phyloP scores from a whole-genome alignment of 2,113 vertebrate species.

The Pteruthius melanotis region DNA sequence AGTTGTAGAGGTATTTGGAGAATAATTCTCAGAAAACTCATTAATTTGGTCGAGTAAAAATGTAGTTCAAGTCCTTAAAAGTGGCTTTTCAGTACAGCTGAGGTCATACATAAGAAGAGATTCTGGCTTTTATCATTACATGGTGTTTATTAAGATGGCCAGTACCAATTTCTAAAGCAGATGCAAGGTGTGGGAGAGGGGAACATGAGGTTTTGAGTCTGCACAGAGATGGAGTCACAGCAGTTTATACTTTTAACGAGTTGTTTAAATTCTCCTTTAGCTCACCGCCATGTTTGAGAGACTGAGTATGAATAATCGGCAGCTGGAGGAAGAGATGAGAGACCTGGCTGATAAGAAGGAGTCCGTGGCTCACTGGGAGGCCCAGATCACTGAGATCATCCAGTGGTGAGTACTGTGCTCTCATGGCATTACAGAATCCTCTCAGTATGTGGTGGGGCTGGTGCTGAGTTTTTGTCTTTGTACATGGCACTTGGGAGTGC shows the following conservation, averaged over 20 bases:
- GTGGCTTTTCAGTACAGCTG: background rate
- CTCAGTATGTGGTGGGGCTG: background rate
- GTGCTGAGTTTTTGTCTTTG: background rate
- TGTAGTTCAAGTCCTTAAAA: background rate
- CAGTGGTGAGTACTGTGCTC: slow-evolving; percentile 85
- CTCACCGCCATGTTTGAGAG: slow-evolving; percentile 84
- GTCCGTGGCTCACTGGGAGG: slow-evolving; percentile 97
- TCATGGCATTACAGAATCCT: background rate
- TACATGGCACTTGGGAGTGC: background rate
- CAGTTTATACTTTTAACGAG: background rate
- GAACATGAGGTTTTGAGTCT: background rate
- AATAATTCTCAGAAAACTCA: background rate
- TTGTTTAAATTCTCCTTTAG: slow-evolving; percentile 68
- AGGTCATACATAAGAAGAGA: background rate
- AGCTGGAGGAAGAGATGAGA: slow-evolving; percentile 93
- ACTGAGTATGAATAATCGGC: slow-evolving; percentile 81
- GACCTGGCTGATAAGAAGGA: slow-evolving; percentile 96
- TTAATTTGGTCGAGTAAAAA: background rate
- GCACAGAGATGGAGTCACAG: background rate
- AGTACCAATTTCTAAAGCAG: background rate
- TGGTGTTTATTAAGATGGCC: background rate
- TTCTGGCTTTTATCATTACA: background rate
- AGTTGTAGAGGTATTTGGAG: background rate
- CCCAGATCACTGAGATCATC: slow-evolving; percentile 98
- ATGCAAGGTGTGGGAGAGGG: background rate